Base-by-base conservation (phyloP, 2,113 vertebrate species). In the Rhabdornis inornatus region DNA sequence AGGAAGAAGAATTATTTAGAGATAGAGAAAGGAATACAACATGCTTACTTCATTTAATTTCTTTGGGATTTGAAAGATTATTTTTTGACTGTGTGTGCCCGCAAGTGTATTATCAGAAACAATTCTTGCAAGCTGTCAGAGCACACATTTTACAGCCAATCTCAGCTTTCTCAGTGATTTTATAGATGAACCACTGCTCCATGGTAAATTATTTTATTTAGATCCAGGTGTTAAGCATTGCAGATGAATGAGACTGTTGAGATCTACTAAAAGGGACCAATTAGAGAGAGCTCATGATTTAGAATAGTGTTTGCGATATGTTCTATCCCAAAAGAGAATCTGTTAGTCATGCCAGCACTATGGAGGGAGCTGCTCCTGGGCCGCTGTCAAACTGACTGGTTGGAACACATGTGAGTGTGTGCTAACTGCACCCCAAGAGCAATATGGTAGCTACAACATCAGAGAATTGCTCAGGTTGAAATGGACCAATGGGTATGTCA, bases 401-500 rank as follows among this genome's bases (percentile, higher is more conserved):
- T 55, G 57, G 22, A 65, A 57, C 31, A 37, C 5, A 2, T 2
- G 7, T 74, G 24, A 15, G 22, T 7, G 24, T 3, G 5, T 35
- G 25, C 57, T 80, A 55, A 19, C 44, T 33, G 53, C 0, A 0
- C 37, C 33, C 31, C 10, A 40, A 27, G 59, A 33, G 13, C 0
- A 2, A 1, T n/a, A 19, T 24, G 33, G 35, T 25, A 60, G 17
- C 76, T 69, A 28, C 30, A 35, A 7, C 1, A 5, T 31, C 55
- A 47, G 25, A 69, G 30, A 61, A 42, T 27, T 0, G 1, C 9
- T 61, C 47, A 69, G 40, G 18, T 42, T 49, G 18, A 15, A 90
- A 83, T 25, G 14, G 18, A 28, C 7, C 3, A 27, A n/a, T n/a
- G 15, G 23, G 18, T 0, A 7, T 0, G 0, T 30, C 44, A 24